Percentiles rank a stretch among this genome's conserved stretches.
Evolutionary conservation across 1,140 invertebrate genomes (phyloP).

Genomic region (Caenorhabditis elegans): WBcel235 BX284605.5:11369001-11369500

Average conservation of each 20-base stretch:
- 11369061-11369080: neutral
- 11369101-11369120: neutral
- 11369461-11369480: too few relatives aligned
- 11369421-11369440: too few relatives aligned
- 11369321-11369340: neutral
- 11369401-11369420: too few relatives aligned
- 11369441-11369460: too few relatives aligned
- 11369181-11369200: too few relatives aligned
- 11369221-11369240: too few relatives aligned
- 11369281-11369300: too few relatives aligned
- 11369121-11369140: neutral
- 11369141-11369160: neutral
- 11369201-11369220: neutral
- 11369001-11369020: neutral
- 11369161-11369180: neutral
- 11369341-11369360: slow-evolving; percentile 13
- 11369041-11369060: neutral
- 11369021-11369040: slow-evolving; percentile 19
- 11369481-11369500: too few relatives aligned
- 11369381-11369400: neutral
- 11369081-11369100: slow-evolving; percentile 15
- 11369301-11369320: too few relatives aligned
- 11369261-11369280: too few relatives aligned
- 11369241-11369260: too few relatives aligned
- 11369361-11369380: neutral